Conservation (phyloP, 2,888 invertebrate species). For the Caenorhabditis sp. region DNA sequence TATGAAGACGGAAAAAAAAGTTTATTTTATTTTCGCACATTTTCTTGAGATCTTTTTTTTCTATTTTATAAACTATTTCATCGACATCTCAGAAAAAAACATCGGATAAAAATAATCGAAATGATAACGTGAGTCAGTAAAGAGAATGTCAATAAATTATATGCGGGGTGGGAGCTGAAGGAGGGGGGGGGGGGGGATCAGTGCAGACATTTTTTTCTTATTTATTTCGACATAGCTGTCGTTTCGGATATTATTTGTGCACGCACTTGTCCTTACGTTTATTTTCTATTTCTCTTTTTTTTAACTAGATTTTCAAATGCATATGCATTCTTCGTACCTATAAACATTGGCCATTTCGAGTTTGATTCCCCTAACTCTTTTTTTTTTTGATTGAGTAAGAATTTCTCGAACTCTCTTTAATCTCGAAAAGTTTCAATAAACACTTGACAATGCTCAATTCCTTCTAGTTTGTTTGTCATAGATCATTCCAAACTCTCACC, state of each 20-base stretch:
- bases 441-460: too few species aligned
- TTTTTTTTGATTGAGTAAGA: too few species aligned
- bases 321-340: background rate
- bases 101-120: background rate
- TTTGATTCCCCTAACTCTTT: too few species aligned
- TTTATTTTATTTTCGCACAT: background rate
- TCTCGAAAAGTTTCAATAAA: too few species aligned
- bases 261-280: slow-evolving; percentile 32
- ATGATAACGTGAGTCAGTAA: background rate
- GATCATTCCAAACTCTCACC: too few species aligned
- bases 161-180: background rate
- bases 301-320: background rate
- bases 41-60: background rate
- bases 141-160: background rate
- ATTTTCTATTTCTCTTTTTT: background rate
- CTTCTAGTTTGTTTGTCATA: too few species aligned
- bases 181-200: background rate
- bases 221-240: background rate
- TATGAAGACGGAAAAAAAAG: background rate
- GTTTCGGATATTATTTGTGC: slow-evolving; percentile 29
- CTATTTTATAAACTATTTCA: background rate
- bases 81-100: background rate
- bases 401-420: too few species aligned
- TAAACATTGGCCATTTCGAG: too few species aligned
- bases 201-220: slow-evolving; percentile 3